phyloP scores from a whole-genome alignment of 23 tunicate genomes.

The Phallusia fumigata region DNA sequence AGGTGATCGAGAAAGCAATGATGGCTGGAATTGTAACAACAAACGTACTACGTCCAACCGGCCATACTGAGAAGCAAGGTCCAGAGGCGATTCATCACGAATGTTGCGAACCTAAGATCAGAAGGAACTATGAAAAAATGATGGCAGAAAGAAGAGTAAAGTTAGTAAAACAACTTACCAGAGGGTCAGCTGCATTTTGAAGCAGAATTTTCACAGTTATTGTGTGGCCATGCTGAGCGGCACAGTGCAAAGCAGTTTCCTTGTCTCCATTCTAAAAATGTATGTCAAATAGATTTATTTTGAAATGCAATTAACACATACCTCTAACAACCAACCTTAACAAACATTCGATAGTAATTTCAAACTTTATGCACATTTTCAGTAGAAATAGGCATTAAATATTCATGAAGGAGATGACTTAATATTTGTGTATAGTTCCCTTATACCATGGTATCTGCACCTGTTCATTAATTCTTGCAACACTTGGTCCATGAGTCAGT shows the following conservation, averaged over 20 bases:
- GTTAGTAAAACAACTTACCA: constrained; percentile 27
- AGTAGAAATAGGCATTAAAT: neutral
- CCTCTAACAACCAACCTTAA: too few relatives aligned
- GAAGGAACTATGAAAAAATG: neutral
- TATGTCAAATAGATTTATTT: too few relatives aligned
- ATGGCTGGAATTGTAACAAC: constrained; percentile 57
- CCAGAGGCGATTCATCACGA: constrained; percentile 73
- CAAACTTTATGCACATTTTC: too few relatives aligned
- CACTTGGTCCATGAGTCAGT: constrained; percentile 72
- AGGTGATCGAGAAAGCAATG: constrained; percentile 37
- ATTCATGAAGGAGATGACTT: neutral
- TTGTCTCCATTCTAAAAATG: constrained; percentile 52
- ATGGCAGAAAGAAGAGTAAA: neutral
- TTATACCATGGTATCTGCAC: constrained; percentile 13
- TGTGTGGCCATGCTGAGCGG: constrained; percentile 78
- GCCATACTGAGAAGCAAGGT: constrained; percentile 85
- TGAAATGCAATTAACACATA: too few relatives aligned
- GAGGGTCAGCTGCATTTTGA: constrained; percentile 63
- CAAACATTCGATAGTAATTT: too few relatives aligned
- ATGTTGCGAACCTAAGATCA: constrained; percentile 59
- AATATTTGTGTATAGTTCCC: too few relatives aligned
- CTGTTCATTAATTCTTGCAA: constrained; percentile 79
- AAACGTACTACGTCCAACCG: constrained; percentile 61
- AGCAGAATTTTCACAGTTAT: constrained; percentile 50
- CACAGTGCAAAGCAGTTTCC: constrained; percentile 83